phyloP scores from a whole-genome alignment of 2,888 invertebrate species.

The Dasysyrphus albostriatus region DNA sequence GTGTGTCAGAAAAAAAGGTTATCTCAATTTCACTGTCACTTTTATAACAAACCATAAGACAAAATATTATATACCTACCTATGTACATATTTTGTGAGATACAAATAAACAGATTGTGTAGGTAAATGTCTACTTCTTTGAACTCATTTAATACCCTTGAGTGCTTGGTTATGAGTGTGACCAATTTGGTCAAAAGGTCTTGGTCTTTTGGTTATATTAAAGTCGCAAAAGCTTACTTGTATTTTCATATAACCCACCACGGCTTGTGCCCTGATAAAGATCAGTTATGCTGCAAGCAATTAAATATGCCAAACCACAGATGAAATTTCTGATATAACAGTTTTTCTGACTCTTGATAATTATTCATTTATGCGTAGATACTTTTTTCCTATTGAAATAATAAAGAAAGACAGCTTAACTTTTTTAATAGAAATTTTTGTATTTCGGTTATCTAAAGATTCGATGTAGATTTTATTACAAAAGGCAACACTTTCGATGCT shows the following conservation, averaged over 20 bases:
- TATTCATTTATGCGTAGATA: background rate
- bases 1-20: background rate
- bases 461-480: constrained; percentile 49
- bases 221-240: no score
- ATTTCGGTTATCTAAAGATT: constrained; percentile 61
- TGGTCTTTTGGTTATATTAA: background rate
- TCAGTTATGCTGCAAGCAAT: constrained; percentile 1
- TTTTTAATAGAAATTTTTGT: constrained; percentile 48
- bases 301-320: background rate
- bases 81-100: constrained; percentile 4
- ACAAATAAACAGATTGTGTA: constrained; percentile 4
- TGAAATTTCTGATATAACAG: constrained; percentile 20
- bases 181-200: constrained; percentile 7
- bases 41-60: background rate
- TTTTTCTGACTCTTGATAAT: background rate
- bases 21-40: constrained; percentile 8
- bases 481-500: constrained; percentile 55
- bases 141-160: background rate
- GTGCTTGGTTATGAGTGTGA: constrained; percentile 7
- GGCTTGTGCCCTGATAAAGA: background rate
- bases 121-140: background rate
- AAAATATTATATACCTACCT: no score
- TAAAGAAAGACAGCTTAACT: background rate
- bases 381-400: constrained; percentile 24
- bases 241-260: no score